Percentiles rank a stretch among this genome's conserved stretches.
Conservation (phyloP, 23 tunicate species). For the Clavelina lepadiformis region DNA sequence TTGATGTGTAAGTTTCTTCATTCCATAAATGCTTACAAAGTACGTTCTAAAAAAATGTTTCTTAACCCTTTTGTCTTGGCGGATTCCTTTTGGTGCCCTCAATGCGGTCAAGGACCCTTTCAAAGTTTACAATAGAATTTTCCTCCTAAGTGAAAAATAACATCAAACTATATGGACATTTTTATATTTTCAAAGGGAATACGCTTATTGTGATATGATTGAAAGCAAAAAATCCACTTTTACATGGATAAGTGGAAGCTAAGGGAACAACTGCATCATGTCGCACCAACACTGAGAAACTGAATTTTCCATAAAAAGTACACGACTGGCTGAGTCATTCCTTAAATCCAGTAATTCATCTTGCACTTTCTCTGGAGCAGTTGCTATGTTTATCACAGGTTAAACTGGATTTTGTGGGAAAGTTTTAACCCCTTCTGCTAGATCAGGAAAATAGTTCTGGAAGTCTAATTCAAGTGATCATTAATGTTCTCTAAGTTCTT, state of each 20-base stretch:
- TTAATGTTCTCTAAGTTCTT: constrained; percentile 14
- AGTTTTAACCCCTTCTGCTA: constrained; percentile 15
- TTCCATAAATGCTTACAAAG: no score
- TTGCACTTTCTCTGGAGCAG: constrained; percentile 22
- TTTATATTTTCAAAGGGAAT: no score
- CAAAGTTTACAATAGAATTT: no score
- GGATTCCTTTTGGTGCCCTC: no score
- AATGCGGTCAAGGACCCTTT: no score
- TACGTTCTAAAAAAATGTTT: no score
- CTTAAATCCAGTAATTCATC: constrained; percentile 14
- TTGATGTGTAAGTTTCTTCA: no score
- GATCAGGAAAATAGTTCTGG: constrained; percentile 30
- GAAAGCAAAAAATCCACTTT: constrained; percentile 20
- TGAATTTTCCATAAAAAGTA: constrained; percentile 6
- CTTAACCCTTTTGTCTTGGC: no score
- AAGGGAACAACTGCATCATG: constrained; percentile 19
- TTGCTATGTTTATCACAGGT: constrained; percentile 21
- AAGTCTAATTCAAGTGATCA: constrained; percentile 17
- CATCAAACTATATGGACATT: no score
- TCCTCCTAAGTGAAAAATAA: no score
- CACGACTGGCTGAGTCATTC: constrained; percentile 30
- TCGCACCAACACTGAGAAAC: constrained; percentile 30
- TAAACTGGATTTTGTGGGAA: constrained; percentile 25
- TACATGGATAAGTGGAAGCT: constrained; percentile 31
- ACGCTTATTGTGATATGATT: no score